Percentiles rank a stretch among this genome's conserved stretches.
Conservation (phyloP, 2,797 vertebrate species). For the Parauchenoglanis ngamensis region DNA sequence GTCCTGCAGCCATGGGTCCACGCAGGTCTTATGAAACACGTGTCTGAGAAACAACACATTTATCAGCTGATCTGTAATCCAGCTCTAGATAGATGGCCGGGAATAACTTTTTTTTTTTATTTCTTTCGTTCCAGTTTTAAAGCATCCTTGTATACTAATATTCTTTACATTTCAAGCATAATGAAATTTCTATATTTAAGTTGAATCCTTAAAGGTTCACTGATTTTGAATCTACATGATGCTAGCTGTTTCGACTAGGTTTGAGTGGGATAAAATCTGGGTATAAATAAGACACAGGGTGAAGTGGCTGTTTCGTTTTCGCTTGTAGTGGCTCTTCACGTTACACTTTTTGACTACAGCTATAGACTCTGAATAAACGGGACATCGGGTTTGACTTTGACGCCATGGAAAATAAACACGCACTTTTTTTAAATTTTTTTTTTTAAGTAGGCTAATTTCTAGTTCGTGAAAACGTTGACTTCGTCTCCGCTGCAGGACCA, state of each 20-base stretch:
- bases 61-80: not conserved
- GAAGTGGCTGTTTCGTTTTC: not conserved
- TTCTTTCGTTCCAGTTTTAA: not conserved
- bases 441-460: not conserved
- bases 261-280: not conserved
- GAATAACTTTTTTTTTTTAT: not conserved
- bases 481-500: not conserved
- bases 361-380: not conserved
- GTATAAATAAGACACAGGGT: not conserved
- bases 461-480: not conserved
- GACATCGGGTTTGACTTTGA: not conserved
- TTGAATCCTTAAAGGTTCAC: not conserved
- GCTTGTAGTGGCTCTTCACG: too few species aligned
- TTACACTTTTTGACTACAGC: not conserved
- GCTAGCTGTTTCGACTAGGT: not conserved
- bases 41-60: slow-evolving; percentile 77
- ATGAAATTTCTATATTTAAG: not conserved
- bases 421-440: not conserved
- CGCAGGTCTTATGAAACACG: slow-evolving; percentile 97
- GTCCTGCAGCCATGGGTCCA: slow-evolving; percentile 97
- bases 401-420: not conserved
- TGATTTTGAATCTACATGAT: not conserved
- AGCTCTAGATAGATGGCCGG: not conserved
- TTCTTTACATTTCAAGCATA: not conserved
- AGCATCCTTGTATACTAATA: not conserved